Conservation (phyloP, 2,797 vertebrate genomes). For the Pseudochirops corinnae region DNA sequence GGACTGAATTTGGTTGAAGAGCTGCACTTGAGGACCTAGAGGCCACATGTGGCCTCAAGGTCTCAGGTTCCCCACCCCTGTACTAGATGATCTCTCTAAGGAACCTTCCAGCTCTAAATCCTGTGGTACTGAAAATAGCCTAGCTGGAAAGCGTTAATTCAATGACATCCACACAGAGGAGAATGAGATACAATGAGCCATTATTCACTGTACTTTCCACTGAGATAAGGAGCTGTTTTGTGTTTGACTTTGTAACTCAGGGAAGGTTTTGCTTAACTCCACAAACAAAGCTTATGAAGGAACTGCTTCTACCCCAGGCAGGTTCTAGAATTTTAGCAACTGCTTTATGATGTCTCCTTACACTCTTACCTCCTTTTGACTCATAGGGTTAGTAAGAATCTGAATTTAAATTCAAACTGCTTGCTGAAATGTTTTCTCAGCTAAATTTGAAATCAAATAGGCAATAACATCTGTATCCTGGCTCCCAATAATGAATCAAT, state of each 20-base stretch:
- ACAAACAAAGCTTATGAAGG: not conserved
- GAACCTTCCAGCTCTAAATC: not conserved
- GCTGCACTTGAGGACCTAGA: no score
- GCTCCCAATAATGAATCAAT: not conserved
- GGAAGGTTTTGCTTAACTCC: slow-evolving; percentile 42
- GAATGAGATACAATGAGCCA: not conserved
- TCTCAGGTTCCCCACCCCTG: not conserved
- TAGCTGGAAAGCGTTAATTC: not conserved
- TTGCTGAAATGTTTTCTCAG: not conserved
- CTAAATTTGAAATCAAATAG: not conserved
- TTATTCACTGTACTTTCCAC: not conserved
- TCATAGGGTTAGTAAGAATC: not conserved
- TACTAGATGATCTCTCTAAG: not conserved
- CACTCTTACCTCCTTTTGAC: not conserved
- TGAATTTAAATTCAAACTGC: not conserved
- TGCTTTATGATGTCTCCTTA: not conserved
- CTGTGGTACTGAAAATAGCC: not conserved
- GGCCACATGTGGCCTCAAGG: no score
- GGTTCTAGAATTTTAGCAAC: no score
- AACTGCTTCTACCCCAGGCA: not conserved
- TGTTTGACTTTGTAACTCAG: slow-evolving; percentile 32
- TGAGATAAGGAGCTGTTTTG: slow-evolving; percentile 26
- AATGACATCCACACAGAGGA: not conserved
- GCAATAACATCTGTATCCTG: not conserved
- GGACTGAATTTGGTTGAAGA: no score